Conservation (phyloP, 2,888 invertebrate species). For the Drosophila paranaensis region DNA sequence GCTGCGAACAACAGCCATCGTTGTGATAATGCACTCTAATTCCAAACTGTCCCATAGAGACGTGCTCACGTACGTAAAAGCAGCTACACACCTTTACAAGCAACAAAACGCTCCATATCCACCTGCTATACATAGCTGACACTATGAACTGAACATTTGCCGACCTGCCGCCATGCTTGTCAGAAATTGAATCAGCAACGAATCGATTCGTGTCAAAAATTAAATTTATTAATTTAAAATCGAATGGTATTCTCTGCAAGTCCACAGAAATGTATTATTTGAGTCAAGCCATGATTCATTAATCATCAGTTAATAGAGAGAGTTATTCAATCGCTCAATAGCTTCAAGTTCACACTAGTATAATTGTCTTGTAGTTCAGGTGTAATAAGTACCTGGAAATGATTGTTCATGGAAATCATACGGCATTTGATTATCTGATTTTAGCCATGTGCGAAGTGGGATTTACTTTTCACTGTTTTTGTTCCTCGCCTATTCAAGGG, state of each 20-base stretch:
- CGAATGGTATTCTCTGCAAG: slow-evolving; percentile 2
- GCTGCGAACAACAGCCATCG: background rate
- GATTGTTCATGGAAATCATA: slow-evolving; percentile 10
- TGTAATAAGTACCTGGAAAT: slow-evolving; percentile 13
- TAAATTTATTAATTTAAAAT: slow-evolving; percentile 20
- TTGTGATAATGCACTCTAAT: slow-evolving; percentile 9
- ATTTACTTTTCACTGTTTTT: slow-evolving; percentile 3
- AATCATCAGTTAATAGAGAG: slow-evolving; percentile 3
- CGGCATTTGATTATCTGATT: background rate
- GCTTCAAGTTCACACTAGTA: slow-evolving; percentile 12
- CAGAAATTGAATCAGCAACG: slow-evolving; percentile 8
- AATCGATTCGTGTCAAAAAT: slow-evolving; percentile 53
- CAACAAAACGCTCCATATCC: slow-evolving; percentile 42
- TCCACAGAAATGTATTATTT: background rate
- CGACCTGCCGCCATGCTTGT: slow-evolving; percentile 6
- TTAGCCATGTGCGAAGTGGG: background rate
- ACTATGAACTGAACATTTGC: slow-evolving; percentile 11
- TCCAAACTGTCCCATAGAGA: background rate
- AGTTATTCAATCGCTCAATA: background rate
- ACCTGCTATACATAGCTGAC: slow-evolving; percentile 24
- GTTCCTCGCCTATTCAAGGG: background rate
- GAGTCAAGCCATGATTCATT: slow-evolving; percentile 6
- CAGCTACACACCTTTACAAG: slow-evolving; percentile 12
- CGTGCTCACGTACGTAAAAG: slow-evolving; percentile 14
- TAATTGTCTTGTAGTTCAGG: background rate